Base-by-base conservation (phyloP, 2,888 invertebrate genomes). In the Corbicula japonica region DNA sequence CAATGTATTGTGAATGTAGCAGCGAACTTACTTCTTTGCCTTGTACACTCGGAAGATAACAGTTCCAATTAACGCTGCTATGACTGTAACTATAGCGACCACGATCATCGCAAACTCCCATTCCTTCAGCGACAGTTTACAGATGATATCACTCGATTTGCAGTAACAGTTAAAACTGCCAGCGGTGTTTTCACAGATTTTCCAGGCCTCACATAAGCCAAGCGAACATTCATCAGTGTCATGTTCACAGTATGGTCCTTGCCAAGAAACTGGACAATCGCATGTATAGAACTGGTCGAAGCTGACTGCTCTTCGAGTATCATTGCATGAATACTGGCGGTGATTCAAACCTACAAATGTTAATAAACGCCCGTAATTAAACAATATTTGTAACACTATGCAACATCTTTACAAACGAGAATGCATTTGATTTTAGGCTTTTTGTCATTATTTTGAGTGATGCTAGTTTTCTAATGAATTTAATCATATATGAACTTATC, bases 231-330 rank as follows among this genome's bases (percentile, higher is more conserved):
- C 81, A 60, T 80, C 63, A n/a, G 77, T 63, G 26, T 84, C 80
- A 1, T 44, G 28, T 32, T 76, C 75, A 76, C 86, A 86, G 48
- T 82, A 72, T 3, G 38, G 48, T 4, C 86, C 86, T 10, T 44
- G 56, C 71, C 80, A 86, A 2, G 73, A 68, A n/a, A 44, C n/a
- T 6, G 65, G 69, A 66, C 86, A 86, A 3, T 69, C 34, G 58
- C 86, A 86, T 8, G 60, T 63, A 35, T 82, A 86, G 65, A 82
- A 76, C 3, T 34, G 35, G 58, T 84, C 84, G 73, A 86, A 86
- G 50, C 54, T 72, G 10, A 61, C 26, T 2, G 78, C 48, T 38
- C 86, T 61, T 15, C 61, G 48, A 30, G 68, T 71, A 58, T 82
- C 80, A 28, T 78, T 34, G 30, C 86, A 86, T 12, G 80, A 54